Evolutionary conservation across 2,797 vertebrate genomes (phyloP).

Genomic region (Okamejei kenojei): DNA sequence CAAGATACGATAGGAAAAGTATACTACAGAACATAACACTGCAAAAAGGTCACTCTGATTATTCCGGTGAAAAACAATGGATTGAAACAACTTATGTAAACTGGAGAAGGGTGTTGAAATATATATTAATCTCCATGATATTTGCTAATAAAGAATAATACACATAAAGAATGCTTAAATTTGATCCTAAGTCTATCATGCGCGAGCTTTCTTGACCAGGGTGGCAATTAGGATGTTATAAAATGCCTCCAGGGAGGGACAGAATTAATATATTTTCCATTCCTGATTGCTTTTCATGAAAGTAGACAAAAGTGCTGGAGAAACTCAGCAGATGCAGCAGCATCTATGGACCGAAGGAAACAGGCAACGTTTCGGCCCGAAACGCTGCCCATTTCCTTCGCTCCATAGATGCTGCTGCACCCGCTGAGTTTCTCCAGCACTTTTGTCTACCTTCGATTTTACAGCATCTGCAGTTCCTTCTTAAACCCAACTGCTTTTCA

Average conservation of each 20-base stretch:
- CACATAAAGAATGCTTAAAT: neutral
- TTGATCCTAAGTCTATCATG: neutral
- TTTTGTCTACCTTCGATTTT: too few relatives aligned
- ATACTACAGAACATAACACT: neutral
- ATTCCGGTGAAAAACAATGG: neutral
- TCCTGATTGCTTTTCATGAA: constrained; percentile 1
- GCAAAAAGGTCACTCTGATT: neutral
- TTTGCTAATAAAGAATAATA: neutral
- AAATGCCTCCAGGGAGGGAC: neutral
- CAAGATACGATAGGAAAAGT: neutral
- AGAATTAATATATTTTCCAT: neutral
- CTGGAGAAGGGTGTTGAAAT: neutral
- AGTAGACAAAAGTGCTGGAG: too few relatives aligned
- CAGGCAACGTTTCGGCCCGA: too few relatives aligned
- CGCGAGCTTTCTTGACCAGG: neutral
- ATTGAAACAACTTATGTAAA: neutral
- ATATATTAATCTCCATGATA: neutral
- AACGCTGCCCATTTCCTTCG: too few relatives aligned
- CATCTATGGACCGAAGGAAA: too few relatives aligned
- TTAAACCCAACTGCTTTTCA: too few relatives aligned
- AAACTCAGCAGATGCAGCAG: too few relatives aligned
- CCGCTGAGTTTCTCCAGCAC: too few relatives aligned
- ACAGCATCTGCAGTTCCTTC: too few relatives aligned
- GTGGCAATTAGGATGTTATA: neutral
- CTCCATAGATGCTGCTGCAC: too few relatives aligned